Evolutionary conservation across 1,140 invertebrate genomes (phyloP).

Genomic region (Onthophagus taurus): DNA sequence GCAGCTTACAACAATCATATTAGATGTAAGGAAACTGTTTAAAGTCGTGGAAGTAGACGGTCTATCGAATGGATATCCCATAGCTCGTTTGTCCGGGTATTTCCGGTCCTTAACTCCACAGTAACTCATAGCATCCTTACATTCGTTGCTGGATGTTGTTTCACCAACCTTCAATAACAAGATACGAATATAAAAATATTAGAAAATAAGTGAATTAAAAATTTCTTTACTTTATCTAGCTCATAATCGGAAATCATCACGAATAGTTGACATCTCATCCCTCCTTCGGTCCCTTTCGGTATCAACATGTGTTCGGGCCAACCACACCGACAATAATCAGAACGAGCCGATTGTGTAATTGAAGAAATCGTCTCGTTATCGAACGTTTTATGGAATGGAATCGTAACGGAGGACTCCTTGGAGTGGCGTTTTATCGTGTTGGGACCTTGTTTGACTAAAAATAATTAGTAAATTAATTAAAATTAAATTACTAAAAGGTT

Average conservation of each 20-base stretch:
- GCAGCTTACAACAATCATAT: slow-evolving; percentile 51
- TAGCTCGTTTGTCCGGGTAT: slow-evolving; percentile 59
- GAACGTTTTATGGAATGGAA: slow-evolving; percentile 63
- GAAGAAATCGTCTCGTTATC: slow-evolving; percentile 42
- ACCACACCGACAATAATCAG: slow-evolving; percentile 47
- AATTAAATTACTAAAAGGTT: neutral
- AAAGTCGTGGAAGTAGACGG: slow-evolving; percentile 43
- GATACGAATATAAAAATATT: neutral
- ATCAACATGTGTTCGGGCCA: slow-evolving; percentile 46
- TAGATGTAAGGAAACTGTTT: slow-evolving; percentile 51
- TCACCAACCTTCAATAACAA: slow-evolving; percentile 14
- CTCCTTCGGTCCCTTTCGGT: slow-evolving; percentile 39
- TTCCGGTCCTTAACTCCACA: slow-evolving; percentile 60
- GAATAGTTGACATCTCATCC: slow-evolving; percentile 38
- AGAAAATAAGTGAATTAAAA: neutral
- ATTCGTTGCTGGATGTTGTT: slow-evolving; percentile 34
- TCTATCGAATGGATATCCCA: slow-evolving; percentile 71
- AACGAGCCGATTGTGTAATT: slow-evolving; percentile 31
- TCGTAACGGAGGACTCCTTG: slow-evolving; percentile 50
- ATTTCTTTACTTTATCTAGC: slow-evolving; percentile 39
- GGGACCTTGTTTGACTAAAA: slow-evolving; percentile 34
- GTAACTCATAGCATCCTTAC: slow-evolving; percentile 59
- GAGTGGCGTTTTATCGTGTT: slow-evolving; percentile 48
- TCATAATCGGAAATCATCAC: slow-evolving; percentile 43
- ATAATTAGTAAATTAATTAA: neutral